Evolutionary conservation across 2,888 invertebrate genomes (phyloP), one percentile per base, ranked within the genome.

Genomic region (Lepidochrysops patricia): DNA sequence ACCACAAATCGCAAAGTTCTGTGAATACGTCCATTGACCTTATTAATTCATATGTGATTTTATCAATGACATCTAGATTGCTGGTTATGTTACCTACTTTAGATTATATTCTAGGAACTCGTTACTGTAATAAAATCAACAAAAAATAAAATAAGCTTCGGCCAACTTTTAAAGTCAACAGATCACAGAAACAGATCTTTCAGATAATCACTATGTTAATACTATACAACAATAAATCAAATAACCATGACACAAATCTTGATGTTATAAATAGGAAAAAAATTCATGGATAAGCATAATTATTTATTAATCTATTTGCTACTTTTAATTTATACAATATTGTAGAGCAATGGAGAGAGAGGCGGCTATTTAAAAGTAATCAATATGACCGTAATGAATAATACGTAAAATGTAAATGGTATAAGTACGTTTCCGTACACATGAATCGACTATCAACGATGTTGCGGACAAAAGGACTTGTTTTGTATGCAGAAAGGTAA

Each of bases 221-320:
- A n/a, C n/a, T n/a, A n/a, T 37, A 29, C 4, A 54, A 54, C 27
- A 29, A 54, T 32, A 32, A 54, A 9, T 54, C 19, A 19, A 43
- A 32, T 9, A 29, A 29, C 54, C 54, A 15, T 54, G 32, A 54
- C 54, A 54, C 54, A 54, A 32, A 54, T 54, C 29, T 54, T 32
- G 29, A 9, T 19, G 25, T 49, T 25, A 19, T 25, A 25, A 32
- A 32, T 29, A 29, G 54, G 54, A 54, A 49, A 54, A n/a, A 23
- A 19, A 19, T 54, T 32, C 32, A 54, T 29, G 29, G 29, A 54
- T 54, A 54, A 23, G 54, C 54, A 54, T 52, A 52, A 50, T 37
- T 6, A 9, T 54, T 7, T 29, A 27, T 29, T n/a, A n/a, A n/a
- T n/a, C n/a, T n/a, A n/a, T n/a, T n/a, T n/a, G n/a, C n/a, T n/a